Evolutionary conservation across 2,113 vertebrate species (phyloP), one percentile per base, ranked within the genome.

Genomic region (Erinaceus europaeus): DNA sequence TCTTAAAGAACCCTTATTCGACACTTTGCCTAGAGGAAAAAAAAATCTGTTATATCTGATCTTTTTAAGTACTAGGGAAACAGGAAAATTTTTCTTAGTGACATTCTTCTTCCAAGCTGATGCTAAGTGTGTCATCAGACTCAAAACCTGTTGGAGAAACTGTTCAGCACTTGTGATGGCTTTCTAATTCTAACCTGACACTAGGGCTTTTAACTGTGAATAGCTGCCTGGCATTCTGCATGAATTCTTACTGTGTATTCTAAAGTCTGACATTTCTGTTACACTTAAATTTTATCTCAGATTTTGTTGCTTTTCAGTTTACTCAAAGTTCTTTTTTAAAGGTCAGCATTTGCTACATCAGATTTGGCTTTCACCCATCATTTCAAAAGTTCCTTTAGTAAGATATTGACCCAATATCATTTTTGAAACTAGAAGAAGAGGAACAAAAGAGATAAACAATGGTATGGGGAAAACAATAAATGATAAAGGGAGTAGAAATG

Each of bases 261-360:
- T 71, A 44, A 90, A 91, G 44, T 73, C 50, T 94, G 92, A 95
- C 93, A 93, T 93, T 96, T 94, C 86, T 83, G 15, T 50, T 0
- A 1, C 38, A 62, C 38, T 68, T 92, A 69, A 9, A 50, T 71
- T 91, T 94, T 90, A 90, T 88, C 20, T 93, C 50, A 73, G 8
- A 34, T 93, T 90, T 65, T 88, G 89, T 96, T 93, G 57, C 61
- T 93, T 42, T 93, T 93, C 67, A 78, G 68, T 61, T 94, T 81
- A 48, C 5, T 62, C 44, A 42, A 93, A 91, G 83, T 75, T 84
- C 55, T 76, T 77, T 88, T 32, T 4, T 44, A 90, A 91, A 44
- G 67, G 64, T 84, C 32, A 64, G 29, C 14, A 57, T 61, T 95
- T 90, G 53, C 82, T 84, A 61, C 34, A 20, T 73, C 5, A 2